Percentiles rank a stretch among this genome's conserved stretches.
Conservation (phyloP, 2,888 invertebrate genomes). For the Deroplatys truncata region DNA sequence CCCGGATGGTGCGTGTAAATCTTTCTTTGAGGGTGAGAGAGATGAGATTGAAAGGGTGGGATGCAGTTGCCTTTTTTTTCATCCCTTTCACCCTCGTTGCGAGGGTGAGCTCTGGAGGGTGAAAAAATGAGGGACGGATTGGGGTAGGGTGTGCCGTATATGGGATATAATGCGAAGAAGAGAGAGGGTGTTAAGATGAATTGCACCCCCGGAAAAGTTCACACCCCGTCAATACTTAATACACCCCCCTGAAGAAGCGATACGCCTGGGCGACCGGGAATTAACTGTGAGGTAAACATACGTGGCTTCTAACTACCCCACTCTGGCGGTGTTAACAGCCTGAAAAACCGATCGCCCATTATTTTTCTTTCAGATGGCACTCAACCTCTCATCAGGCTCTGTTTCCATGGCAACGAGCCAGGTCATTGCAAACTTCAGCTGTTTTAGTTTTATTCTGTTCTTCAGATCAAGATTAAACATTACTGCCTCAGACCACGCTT, state of each 20-base stretch:
- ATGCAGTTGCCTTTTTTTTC: neutral
- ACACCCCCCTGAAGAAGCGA: neutral
- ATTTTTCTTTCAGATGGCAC: neutral
- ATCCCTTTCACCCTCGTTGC: neutral
- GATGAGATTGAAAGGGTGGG: neutral
- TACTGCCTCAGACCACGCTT: too few species aligned
- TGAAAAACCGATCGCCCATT: neutral
- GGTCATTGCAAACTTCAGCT: too few species aligned
- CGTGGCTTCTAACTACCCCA: neutral
- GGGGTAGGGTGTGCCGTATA: neutral
- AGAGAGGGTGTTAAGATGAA: neutral
- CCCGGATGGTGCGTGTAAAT: constrained; percentile 25
- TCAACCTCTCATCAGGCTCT: neutral
- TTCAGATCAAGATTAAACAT: too few species aligned
- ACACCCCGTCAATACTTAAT: constrained; percentile 8
- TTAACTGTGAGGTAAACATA: neutral
- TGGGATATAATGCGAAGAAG: neutral
- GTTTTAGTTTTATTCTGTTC: too few species aligned
- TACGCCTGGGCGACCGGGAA: neutral
- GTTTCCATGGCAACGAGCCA: neutral
- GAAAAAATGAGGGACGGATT: neutral
- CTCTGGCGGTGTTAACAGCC: neutral
- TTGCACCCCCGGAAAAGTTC: neutral
- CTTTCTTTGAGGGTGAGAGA: constrained; percentile 28
- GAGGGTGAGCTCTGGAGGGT: neutral